Evolutionary conservation across 1,140 invertebrate genomes (phyloP).

Genomic region (Ditylenchus dipsaci): DNA sequence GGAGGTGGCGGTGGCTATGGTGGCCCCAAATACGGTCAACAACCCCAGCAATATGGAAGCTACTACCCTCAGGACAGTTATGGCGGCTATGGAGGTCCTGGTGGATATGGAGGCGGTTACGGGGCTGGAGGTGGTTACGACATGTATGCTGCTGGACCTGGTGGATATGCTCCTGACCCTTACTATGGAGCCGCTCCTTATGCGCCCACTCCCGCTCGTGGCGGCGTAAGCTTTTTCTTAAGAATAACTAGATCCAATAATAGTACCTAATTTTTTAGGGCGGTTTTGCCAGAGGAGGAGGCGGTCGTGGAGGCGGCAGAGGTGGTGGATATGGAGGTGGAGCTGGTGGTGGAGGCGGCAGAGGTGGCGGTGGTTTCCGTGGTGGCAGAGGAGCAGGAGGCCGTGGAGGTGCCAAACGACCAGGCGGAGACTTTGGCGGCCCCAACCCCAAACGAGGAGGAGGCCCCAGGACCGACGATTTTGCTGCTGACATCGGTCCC

Average conservation of each 20-base stretch:
- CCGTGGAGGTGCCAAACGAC: constrained; percentile 25
- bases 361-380: constrained; percentile 29
- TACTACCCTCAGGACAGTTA: constrained; percentile 27
- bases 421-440: constrained; percentile 40
- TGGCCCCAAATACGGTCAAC: constrained; percentile 15
- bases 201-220: constrained; percentile 14
- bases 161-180: constrained; percentile 17
- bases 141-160: not conserved
- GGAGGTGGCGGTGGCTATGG: constrained; percentile 17
- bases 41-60: too few relatives aligned
- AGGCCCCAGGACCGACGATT: constrained; percentile 2
- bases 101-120: constrained; percentile 16
- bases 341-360: constrained; percentile 2
- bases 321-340: constrained; percentile 19
- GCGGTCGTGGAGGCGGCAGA: constrained; percentile 23
- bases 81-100: constrained; percentile 19
- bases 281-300: constrained; percentile 1
- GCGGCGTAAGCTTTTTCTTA: constrained; percentile 6
- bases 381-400: constrained; percentile 12
- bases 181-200: constrained; percentile 8
- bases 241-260: constrained; percentile 4
- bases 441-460: constrained; percentile 54
- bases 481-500: constrained; percentile 19
- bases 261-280: constrained; percentile 9
- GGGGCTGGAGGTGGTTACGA: not conserved